A percentile compares a stretch with the other conserved stretches of the same genome.
phyloP scores from a whole-genome alignment of 2,113 vertebrate species.

The Eptesicus fuscus region DNA sequence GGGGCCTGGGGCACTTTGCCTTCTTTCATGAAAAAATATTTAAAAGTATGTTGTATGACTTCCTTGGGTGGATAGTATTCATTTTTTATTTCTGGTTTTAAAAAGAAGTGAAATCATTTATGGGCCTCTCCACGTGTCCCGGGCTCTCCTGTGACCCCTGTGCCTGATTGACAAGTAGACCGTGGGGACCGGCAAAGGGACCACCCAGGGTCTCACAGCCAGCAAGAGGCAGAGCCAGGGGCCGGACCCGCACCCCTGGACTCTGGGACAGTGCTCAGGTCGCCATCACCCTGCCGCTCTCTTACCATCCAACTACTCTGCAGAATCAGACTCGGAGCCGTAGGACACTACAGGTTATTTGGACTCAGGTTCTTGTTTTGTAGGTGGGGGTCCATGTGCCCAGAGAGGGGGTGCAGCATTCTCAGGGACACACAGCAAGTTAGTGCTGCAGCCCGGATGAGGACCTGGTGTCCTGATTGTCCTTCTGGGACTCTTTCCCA shows the following conservation, averaged over 20 bases:
- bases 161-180: neutral
- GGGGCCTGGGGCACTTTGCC: neutral
- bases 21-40: neutral
- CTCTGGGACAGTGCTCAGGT: neutral
- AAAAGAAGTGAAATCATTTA: neutral
- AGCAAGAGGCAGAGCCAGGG: neutral
- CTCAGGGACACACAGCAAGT: neutral
- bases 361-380: neutral
- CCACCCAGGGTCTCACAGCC: neutral
- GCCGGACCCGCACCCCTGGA: rapidly evolving
- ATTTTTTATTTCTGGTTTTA: neutral
- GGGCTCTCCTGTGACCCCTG: neutral
- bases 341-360: neutral
- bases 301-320: rapidly evolving
- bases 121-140: rapidly evolving
- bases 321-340: too few relatives aligned
- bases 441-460: rapidly evolving
- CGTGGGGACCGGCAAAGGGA: rapidly evolving
- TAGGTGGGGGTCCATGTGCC: rapidly evolving
- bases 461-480: neutral
- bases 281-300: neutral
- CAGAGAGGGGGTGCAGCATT: rapidly evolving
- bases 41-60: neutral
- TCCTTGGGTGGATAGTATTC: neutral
- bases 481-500: neutral